Base-by-base conservation (phyloP, 1,140 invertebrate genomes). In the Apocrypta bakeri region DNA sequence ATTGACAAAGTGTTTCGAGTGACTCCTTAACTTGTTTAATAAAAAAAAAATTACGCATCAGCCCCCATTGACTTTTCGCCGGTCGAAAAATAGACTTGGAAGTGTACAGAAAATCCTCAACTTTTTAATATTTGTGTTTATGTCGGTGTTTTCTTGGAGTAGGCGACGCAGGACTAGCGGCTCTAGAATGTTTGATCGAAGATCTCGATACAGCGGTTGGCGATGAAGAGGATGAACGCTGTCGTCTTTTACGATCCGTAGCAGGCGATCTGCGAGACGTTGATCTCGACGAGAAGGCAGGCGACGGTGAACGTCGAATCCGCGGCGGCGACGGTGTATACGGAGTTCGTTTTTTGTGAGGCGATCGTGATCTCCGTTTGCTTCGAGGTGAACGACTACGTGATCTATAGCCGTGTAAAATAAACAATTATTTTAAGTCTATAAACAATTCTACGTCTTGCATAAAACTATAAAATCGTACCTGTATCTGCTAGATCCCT, bases 51-150 rank as follows among this genome's bases (percentile, higher is more conserved):
- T 68, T 77, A 42, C 64, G 42, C 1, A 77, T 33, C 24, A 27
- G n/a, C 17, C 17, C 48, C 7, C 33, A 27, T 77, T 77, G 4
- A 12, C 3, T 9, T 56, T 69, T 14, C 31, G 56, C 29, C 31
- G 11, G 27, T 73, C 33, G 40, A 56, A 56, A 56, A 56, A 81
- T 81, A 74, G 2, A 40, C 76, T 74, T 69, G 14, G 17, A 75
- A 66, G 24, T 74, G 75, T 11, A 56, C 24, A 83, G 66, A 33
- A 56, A 33, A 84, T 2, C 17, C 9, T 0, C 24, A 61, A 76
- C 7, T 75, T 9, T 71, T 91, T 81, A 93, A 82, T 93, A 93
- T 87, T 93, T 93, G 86, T 93, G 93, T 85, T 93, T 93, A 83
- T 93, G 92, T 85, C 93, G 91, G 82, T 93, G 92, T 87, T 93